phyloP scores from a whole-genome alignment of 2,888 invertebrate genomes.

The Dasysyrphus albostriatus region DNA sequence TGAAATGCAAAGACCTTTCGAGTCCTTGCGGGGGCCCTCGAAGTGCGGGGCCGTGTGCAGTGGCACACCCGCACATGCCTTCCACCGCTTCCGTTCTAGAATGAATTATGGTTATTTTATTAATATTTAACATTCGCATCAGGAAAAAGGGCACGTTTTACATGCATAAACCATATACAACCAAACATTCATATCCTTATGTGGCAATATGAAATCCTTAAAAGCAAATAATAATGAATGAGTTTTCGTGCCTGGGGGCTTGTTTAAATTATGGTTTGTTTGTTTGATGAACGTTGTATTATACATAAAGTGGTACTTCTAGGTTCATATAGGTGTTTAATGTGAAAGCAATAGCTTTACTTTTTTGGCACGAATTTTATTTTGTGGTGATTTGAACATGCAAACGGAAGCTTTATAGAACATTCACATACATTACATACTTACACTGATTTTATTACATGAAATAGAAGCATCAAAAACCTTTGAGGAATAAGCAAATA shows the following conservation, averaged over 20 bases:
- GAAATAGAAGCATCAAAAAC: background rate
- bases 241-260: conserved; percentile 6
- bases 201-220: background rate
- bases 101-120: background rate
- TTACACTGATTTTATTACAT: background rate
- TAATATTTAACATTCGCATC: background rate
- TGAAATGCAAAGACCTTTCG: too few relatives aligned
- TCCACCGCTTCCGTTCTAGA: background rate
- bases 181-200: background rate
- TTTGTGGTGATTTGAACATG: background rate
- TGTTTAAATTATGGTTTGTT: background rate
- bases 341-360: background rate
- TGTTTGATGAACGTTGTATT: background rate
- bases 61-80: too few relatives aligned
- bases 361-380: background rate
- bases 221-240: conserved; percentile 4
- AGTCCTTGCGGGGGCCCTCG: too few relatives aligned
- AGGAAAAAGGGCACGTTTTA: conserved; percentile 12
- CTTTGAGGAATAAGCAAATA: too few relatives aligned
- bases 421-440: too few relatives aligned
- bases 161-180: too few relatives aligned
- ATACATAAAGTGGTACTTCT: background rate
- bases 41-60: too few relatives aligned
- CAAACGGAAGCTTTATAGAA: background rate
- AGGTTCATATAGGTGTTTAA: background rate